Evolutionary conservation across 2,113 vertebrate genomes (phyloP).

Genomic region (Macquaria ambigua): DNA sequence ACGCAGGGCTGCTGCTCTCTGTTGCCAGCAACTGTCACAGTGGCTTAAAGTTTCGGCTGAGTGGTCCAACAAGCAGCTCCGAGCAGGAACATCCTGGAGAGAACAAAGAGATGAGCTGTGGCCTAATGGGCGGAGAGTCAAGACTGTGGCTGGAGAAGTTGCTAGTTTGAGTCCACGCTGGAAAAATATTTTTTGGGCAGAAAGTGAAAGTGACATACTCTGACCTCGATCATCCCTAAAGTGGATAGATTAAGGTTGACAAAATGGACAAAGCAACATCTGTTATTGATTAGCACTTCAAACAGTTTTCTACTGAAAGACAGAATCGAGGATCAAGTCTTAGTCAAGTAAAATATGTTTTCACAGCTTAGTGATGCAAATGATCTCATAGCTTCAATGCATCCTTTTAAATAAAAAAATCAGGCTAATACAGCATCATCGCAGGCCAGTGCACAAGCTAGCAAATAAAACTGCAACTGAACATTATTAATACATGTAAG

Average conservation of each 20-base stretch:
- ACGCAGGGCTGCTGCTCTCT: conserved; percentile 52
- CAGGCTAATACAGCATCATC: not conserved
- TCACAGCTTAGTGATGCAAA: conserved; percentile 17
- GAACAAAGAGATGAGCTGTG: conserved; percentile 68
- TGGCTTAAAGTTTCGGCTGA: conserved; percentile 66
- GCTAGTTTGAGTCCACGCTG: conserved; percentile 61
- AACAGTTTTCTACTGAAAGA: conserved; percentile 24
- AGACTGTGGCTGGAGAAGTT: conserved; percentile 40
- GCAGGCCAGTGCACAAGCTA: not conserved
- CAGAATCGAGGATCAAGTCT: conserved; percentile 1
- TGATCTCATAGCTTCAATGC: not conserved
- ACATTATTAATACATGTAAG: not conserved
- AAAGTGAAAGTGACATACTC: conserved; percentile 26
- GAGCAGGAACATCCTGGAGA: conserved; percentile 60
- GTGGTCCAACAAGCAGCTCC: conserved; percentile 42
- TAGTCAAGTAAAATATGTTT: conserved; percentile 13
- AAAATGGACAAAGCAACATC: conserved; percentile 42
- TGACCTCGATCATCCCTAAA: conserved; percentile 31
- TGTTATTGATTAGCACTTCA: conserved; percentile 42
- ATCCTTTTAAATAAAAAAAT: not conserved
- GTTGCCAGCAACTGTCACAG: conserved; percentile 77
- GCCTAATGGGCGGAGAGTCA: conserved; percentile 51
- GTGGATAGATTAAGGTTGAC: conserved; percentile 42
- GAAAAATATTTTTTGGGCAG: conserved; percentile 17
- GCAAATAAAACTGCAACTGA: not conserved